Base-by-base conservation (phyloP, 2,797 vertebrate species). In the Amblyopsis hoosieri region DNA sequence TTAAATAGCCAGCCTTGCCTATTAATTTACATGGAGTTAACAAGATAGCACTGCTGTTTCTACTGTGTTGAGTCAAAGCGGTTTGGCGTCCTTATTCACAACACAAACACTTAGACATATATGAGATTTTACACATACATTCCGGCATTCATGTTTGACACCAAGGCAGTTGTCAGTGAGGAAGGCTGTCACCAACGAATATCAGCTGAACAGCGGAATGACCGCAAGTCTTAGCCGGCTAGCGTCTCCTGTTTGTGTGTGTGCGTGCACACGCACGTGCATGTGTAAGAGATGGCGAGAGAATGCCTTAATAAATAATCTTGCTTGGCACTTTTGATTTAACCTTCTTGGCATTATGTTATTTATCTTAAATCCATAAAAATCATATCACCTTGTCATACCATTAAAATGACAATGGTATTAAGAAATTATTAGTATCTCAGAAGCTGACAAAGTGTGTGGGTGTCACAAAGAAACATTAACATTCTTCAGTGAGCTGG, bases 401-500 rank as follows among this genome's bases (percentile, higher is more conserved):
- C 6, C 50, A 52, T 19, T 33, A 61, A 51, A 31, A 49, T 37
- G 1, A 8, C 42, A 46, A 51, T 47, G 59, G 74, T 66, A 69
- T 75, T 60, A 78, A 66, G 65, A 75, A 67, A 19, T 58, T 12
- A 31, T 33, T 58, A 57, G 10, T 45, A 14, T 33, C 14, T 45
- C 2, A 14, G 29, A 53, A 45, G 33, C 55, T 12, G 7, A 45
- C 6, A 47, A 37, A 6, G 11, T 57, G 23, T 54, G 48, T 54
- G 0, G 33, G 72, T 51, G 54, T 57, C 23, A 0, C 67, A 59
- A 53, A 66, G 37, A 46, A 9, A 77, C 59, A 55, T 11, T 49
- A 45, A 62, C 71, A 37, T 62, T 85, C 83, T 84, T 81, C 75
- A 68, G 78, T 85, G 87, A 90, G 82, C 78, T 73, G 82, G 78